A percentile compares a stretch with the other conserved stretches of the same genome.
Evolutionary conservation across 2,113 vertebrate species (phyloP).

Genomic region (Laticauda colubrina): DNA sequence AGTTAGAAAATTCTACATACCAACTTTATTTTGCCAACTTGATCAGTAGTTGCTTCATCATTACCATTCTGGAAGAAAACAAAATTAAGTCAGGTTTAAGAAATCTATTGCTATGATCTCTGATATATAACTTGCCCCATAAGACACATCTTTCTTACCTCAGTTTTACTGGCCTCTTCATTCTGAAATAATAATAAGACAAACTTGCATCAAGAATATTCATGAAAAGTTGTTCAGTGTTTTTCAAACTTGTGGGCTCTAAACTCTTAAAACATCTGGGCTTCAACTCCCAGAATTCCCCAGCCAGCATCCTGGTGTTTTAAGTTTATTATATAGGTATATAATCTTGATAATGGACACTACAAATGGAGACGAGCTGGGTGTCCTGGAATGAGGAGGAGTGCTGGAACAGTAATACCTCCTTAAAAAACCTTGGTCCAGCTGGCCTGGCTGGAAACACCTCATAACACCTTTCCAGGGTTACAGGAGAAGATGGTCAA

Average conservation of each 20-base stretch:
- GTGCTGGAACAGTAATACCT: too few species aligned
- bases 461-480: too few species aligned
- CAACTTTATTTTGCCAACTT: slow-evolving; percentile 72
- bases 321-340: background rate
- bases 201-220: background rate
- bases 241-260: background rate
- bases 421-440: too few species aligned
- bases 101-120: background rate
- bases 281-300: background rate
- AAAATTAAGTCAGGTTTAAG: background rate
- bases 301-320: background rate
- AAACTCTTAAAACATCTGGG: background rate
- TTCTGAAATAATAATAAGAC: slow-evolving; percentile 52
- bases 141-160: slow-evolving; percentile 39
- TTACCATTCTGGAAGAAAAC: slow-evolving; percentile 76
- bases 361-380: too few species aligned
- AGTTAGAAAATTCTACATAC: slow-evolving; percentile 57
- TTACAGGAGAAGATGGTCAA: too few species aligned
- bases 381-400: too few species aligned
- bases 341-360: too few species aligned
- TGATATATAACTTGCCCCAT: background rate
- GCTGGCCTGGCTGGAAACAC: too few species aligned
- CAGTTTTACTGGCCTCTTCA: slow-evolving; percentile 69
- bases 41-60: slow-evolving; percentile 64
- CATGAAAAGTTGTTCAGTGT: background rate